phyloP scores from a whole-genome alignment of 2,888 invertebrate genomes.

The Dinocampus coccinellae region DNA sequence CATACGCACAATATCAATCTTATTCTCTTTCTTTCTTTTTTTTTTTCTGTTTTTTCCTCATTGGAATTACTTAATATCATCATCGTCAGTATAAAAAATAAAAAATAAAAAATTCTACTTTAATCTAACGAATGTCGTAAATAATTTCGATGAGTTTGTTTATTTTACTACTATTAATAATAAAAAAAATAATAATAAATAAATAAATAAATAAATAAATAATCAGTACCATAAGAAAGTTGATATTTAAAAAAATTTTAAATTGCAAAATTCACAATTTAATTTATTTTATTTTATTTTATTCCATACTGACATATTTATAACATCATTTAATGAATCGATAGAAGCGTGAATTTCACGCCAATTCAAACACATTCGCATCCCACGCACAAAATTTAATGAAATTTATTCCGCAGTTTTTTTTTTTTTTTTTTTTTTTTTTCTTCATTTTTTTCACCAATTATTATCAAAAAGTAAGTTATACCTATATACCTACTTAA shows the following conservation, averaged over 20 bases:
- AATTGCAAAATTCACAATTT: neutral
- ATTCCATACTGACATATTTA: neutral
- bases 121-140: neutral
- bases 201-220: too few species aligned
- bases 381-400: neutral
- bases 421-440: neutral
- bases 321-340: constrained; percentile 7
- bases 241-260: neutral
- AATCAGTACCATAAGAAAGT: neutral
- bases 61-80: neutral
- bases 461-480: neutral
- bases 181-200: too few species aligned
- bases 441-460: neutral
- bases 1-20: neutral
- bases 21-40: too few species aligned
- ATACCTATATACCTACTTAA: neutral
- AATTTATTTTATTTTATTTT: neutral
- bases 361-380: neutral
- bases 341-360: constrained; percentile 12
- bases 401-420: neutral
- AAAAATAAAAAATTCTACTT: neutral
- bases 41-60: too few species aligned
- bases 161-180: neutral
- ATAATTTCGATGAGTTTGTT: neutral
- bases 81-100: neutral